These are phyloP conservation scores for Tetranychus piercei DNA, from an alignment of 2,888 invertebrate species.

Conservation along the genomic window DNA sequence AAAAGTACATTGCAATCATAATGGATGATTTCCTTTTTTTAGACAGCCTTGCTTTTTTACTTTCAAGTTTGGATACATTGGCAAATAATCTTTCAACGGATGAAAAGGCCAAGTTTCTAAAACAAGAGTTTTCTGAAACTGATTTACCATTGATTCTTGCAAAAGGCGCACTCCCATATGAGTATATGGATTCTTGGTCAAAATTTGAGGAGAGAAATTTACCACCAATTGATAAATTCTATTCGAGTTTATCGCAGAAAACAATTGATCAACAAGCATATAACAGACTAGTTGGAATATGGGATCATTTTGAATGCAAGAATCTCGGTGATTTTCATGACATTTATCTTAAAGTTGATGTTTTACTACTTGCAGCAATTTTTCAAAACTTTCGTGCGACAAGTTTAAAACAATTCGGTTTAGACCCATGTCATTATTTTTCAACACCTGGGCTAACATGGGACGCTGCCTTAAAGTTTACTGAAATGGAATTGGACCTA, in stretches of 20 bases:
- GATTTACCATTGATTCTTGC: background rate
- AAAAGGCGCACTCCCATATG: background rate
- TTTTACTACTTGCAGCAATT: background rate
- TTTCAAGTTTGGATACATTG: background rate
- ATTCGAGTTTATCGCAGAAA: background rate
- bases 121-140: background rate
- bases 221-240: background rate
- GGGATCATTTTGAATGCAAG: background rate
- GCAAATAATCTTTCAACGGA: background rate
- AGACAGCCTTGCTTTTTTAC: background rate
- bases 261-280: background rate
- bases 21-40: background rate
- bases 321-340: conserved; percentile 2
- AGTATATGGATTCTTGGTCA: background rate
- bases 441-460: conserved; percentile 1
- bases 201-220: background rate
- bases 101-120: background rate
- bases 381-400: background rate
- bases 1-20: background rate
- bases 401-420: background rate
- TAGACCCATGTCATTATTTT: background rate
- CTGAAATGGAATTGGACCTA: background rate
- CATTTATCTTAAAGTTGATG: background rate
- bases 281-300: background rate
- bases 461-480: background rate